Evolutionary conservation across 2,888 invertebrate species (phyloP).

Genomic region (Rutpela maculata): DNA sequence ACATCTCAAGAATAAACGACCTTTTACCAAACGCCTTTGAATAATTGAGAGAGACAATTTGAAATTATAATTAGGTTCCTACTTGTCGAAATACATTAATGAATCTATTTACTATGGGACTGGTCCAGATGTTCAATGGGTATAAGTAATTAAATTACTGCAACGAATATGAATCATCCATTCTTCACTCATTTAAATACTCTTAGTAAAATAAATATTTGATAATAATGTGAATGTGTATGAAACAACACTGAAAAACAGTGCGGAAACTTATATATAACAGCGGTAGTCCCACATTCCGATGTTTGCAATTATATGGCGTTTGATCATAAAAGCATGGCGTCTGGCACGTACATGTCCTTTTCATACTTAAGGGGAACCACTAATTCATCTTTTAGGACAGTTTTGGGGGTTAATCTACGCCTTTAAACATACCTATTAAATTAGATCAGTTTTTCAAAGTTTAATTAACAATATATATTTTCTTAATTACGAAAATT

Average conservation of each 20-base stretch:
- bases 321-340: no score
- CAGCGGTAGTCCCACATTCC: no score
- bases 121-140: conserved; percentile 4
- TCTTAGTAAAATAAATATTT: not conserved
- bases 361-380: no score
- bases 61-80: conserved; percentile 7
- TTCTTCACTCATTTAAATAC: not conserved
- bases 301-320: no score
- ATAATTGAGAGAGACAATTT: conserved; percentile 3
- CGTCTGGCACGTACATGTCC: no score
- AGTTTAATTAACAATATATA: no score
- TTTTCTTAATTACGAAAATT: no score
- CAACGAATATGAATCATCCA: not conserved
- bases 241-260: not conserved
- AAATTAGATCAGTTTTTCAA: no score
- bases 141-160: conserved; percentile 3
- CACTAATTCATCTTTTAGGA: no score
- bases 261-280: no score
- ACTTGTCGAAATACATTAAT: not conserved
- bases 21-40: not conserved
- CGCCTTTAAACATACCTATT: no score
- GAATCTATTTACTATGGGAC: conserved; percentile 3
- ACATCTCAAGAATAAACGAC: not conserved
- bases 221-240: not conserved
- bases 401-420: no score